Conservation (phyloP, 2,113 vertebrate genomes). For the Hemibagrus wyckioides region DNA sequence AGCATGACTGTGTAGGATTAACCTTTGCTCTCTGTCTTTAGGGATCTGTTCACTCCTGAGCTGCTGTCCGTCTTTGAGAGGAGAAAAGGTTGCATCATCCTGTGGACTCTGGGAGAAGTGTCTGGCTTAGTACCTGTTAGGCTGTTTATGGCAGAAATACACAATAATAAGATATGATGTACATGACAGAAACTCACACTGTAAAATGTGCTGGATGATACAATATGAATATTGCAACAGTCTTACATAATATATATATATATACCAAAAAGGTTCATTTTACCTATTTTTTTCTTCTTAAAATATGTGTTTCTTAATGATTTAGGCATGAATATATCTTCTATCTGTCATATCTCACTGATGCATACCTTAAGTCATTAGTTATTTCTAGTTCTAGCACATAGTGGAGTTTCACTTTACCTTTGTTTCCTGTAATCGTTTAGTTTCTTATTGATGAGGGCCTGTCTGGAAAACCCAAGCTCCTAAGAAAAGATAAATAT, state of each 20-base stretch:
- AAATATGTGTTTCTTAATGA: neutral
- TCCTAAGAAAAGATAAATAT: conserved; percentile 72
- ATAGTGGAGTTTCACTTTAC: conserved; percentile 53
- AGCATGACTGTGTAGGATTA: neutral
- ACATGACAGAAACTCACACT: neutral
- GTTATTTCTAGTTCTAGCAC: neutral
- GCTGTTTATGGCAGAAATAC: conserved; percentile 68
- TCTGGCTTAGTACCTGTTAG: conserved; percentile 84
- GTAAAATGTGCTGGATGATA: neutral
- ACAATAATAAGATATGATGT: neutral
- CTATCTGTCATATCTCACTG: neutral
- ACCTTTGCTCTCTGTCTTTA: conserved; percentile 81
- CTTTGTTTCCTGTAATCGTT: conserved; percentile 92
- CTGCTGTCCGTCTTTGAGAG: conserved; percentile 75
- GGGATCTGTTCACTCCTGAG: conserved; percentile 67
- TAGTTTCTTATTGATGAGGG: conserved; percentile 96
- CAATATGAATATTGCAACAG: neutral
- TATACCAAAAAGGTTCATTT: neutral
- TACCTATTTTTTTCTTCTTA: neutral
- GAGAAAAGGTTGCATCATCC: conserved; percentile 86
- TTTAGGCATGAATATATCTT: neutral
- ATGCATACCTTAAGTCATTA: neutral
- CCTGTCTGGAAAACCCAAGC: conserved; percentile 90
- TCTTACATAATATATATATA: neutral
- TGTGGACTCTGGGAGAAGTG: conserved; percentile 84